These are phyloP conservation scores for Tragelaphus buxtoni DNA, from an alignment of 2,113 vertebrate genomes.

Conservation along the genomic window DNA sequence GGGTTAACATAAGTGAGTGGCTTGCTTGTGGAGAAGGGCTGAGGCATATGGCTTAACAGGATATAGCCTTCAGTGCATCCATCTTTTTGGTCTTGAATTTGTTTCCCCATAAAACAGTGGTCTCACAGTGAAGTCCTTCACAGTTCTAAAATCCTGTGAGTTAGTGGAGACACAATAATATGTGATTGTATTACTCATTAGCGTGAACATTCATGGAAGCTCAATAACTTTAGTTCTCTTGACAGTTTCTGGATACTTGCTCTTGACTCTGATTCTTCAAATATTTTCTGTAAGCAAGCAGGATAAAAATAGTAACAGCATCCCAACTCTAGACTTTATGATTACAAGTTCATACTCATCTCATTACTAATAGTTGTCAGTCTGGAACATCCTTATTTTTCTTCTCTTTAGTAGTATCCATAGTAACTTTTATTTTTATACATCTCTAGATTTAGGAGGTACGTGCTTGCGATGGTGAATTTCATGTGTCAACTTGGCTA, in stretches of 20 bases:
- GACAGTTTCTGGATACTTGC: neutral
- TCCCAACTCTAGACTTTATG: neutral
- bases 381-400: neutral
- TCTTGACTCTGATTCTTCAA: constrained; percentile 19
- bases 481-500: neutral
- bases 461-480: neutral
- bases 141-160: neutral
- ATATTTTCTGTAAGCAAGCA: constrained; percentile 25
- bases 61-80: neutral
- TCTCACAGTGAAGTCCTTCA: neutral
- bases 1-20: neutral
- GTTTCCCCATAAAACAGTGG: neutral
- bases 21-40: neutral
- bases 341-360: neutral
- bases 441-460: neutral
- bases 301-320: constrained; percentile 3
- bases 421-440: neutral
- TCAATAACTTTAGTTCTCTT: neutral
- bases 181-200: neutral
- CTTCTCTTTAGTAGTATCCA: neutral
- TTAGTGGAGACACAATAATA: neutral
- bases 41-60: neutral
- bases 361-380: neutral
- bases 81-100: neutral
- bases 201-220: neutral